Base-by-base conservation (phyloP, 2,797 vertebrate genomes). In the Neosalanx taihuensis region DNA sequence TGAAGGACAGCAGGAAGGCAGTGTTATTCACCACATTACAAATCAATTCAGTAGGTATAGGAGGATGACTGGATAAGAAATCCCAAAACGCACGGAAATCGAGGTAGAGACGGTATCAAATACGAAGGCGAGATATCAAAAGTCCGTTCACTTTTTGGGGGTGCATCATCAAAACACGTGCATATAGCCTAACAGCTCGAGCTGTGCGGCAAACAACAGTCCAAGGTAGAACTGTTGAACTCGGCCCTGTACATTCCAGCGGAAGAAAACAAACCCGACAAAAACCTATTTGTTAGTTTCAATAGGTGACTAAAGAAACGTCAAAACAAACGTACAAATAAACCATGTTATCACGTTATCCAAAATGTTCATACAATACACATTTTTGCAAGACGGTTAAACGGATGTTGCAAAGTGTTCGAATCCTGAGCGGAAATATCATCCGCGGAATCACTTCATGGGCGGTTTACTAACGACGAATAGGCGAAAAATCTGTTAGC, bases 21-120 rank as follows among this genome's bases (percentile, higher is more conserved):
- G 71, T 70, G 46, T 76, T 74, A 81, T 81, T 66, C 70, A 75
- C 76, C 64, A 31, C 67, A 51, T 10, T 7, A 73, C 74, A 73
- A 23, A 71, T 69, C 69, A 77, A 26, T n/a, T 13, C 41, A 18
- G 23, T 51, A 4, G 70, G 70, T 41, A 46, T 62, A 6, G n/a
- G 23, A 13, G 57, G 33, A n/a, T 53, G 51, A 60, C 62, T 29
- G 69, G 10, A 46, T 49, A 56, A 31, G 62, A 18, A 49, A 18
- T 57, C 70, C 67, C 10, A 23, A 74, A 65, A 33, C 41, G 15
- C 33, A 6, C n/a, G 0, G 33, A 59, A 69, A 53, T 12, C 15
- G 53, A n/a, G 23, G 41, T 15, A 26, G 26, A 46, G 51, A 41
- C 29, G 4, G 53, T 5, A 57, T 35, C 51, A 35, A 33, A 58